Base-by-base conservation (phyloP, 2,888 invertebrate species). In the Pristionchus japonicus region DNA sequence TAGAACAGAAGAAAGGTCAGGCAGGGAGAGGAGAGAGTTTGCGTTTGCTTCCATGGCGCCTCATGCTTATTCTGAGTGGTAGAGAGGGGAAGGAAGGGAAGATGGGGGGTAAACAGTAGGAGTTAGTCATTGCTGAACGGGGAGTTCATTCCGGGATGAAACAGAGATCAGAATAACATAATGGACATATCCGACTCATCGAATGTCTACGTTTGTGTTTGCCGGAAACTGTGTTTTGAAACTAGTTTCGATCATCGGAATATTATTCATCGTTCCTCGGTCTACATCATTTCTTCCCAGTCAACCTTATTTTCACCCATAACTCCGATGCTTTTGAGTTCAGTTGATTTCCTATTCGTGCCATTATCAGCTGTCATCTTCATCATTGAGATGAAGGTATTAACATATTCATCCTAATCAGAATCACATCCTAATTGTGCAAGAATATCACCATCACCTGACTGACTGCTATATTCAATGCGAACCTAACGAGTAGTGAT, bases 1-100 rank as follows among this genome's bases (percentile, higher is more conserved):
- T 77, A 77, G 77, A 77, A 77, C 77, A 47, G 77, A 77, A 70
- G 70, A 70, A 70, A 77, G 77, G 77, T 77, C 77, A 77, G 77
- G 67, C 31, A 77, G 77, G 43, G 77, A 77, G 77, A 43, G 77
- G 34, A 34, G 31, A 43, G 77, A n/a, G 77, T 77, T 77, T 77
- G 77, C 77, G 77, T 47, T 43, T 43, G 77, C 77, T 77, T 77
- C 37, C 77, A 77, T 77, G 77, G 77, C 40, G 77, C 40, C 43
- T 47, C 77, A 77, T 77, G 77, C 77, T 77, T 47, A 77, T 77
- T 43, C 74, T 40, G 77, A 77, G 43, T 40, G 27, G 77, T 34
- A 47, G 43, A 47, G 77, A 77, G 34, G 43, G 77, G 13, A 47
- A 17, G 43, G 74, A n/a, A n/a, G n/a, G n/a, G n/a, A n/a, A 43